A percentile compares a stretch with the other conserved stretches of the same genome.
Conservation (phyloP, 2,888 invertebrate species). For the Melanchra persicariae region DNA sequence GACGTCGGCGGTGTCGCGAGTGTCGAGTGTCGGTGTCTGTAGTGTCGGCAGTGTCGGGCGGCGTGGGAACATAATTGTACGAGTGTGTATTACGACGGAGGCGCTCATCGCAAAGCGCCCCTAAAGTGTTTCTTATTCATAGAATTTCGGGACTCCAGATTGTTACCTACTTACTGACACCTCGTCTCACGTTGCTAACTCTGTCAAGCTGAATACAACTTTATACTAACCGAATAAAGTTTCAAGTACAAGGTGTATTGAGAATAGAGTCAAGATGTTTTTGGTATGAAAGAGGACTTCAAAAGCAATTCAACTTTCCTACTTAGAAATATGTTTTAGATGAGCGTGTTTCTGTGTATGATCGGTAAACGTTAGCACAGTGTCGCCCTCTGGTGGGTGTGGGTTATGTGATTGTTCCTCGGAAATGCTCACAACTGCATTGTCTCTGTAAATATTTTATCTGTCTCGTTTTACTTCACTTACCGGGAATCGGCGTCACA, state of each 20-base stretch:
- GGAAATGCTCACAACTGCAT: neutral
- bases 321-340: constrained; percentile 73
- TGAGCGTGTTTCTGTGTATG: constrained; percentile 65
- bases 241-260: constrained; percentile 18
- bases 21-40: neutral
- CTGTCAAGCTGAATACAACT: constrained; percentile 23
- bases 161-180: constrained; percentile 63
- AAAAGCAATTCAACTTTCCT: constrained; percentile 75
- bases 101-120: constrained; percentile 43
- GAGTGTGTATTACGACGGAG: constrained; percentile 34
- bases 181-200: constrained; percentile 21
- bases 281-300: constrained; percentile 57
- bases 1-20: neutral
- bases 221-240: constrained; percentile 19
- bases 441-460: constrained; percentile 18
- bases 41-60: neutral
- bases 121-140: constrained; percentile 75
- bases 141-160: constrained; percentile 69
- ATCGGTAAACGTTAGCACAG: constrained; percentile 62
- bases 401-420: constrained; percentile 17
- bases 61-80: constrained; percentile 9
- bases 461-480: constrained; percentile 4
- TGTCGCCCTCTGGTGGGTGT: neutral
- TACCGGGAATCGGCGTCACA: neutral
- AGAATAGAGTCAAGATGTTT: constrained; percentile 44